These are phyloP conservation scores for Diadumene lineata DNA, from an alignment of 92 coral and sea anemone species.

Conservation along the genomic window DNA sequence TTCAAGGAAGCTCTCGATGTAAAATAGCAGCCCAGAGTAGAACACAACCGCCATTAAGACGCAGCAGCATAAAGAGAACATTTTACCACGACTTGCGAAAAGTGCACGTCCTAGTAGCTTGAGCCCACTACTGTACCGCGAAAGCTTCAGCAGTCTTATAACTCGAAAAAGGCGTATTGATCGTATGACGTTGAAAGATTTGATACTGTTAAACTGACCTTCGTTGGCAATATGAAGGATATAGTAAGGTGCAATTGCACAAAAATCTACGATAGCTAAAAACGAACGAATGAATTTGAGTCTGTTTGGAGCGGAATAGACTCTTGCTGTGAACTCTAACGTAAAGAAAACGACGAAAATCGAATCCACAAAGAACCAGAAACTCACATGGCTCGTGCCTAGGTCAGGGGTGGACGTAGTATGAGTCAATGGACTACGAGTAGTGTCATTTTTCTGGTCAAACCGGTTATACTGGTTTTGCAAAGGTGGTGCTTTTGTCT, in stretches of 20 bases:
- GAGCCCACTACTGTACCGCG: constrained; percentile 81
- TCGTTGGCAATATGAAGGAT: constrained; percentile 49
- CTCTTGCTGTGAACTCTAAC: constrained; percentile 65
- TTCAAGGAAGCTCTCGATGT: constrained; percentile 52
- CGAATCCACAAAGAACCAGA: constrained; percentile 79
- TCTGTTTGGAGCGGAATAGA: constrained; percentile 67
- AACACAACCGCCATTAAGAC: constrained; percentile 66
- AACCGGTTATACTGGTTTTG: neutral
- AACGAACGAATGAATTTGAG: constrained; percentile 61
- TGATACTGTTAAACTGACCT: constrained; percentile 58
- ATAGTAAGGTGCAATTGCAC: constrained; percentile 81
- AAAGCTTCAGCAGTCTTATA: constrained; percentile 78
- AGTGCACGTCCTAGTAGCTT: constrained; percentile 79
- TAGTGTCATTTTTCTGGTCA: neutral
- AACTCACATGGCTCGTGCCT: neutral
- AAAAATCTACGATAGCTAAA: constrained; percentile 72
- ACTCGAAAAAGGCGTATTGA: constrained; percentile 81
- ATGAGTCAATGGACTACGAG: neutral
- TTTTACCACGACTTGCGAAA: constrained; percentile 58
- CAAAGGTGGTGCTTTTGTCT: neutral
- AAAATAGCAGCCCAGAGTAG: constrained; percentile 72
- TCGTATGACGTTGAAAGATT: constrained; percentile 80
- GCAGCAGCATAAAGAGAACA: constrained; percentile 65
- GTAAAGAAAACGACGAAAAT: constrained; percentile 70
- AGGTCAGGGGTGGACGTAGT: neutral